A percentile compares a stretch with the other conserved stretches of the same genome.
Evolutionary conservation across 1,140 invertebrate genomes (phyloP).

Genomic region (Helicoverpa armigera): DNA sequence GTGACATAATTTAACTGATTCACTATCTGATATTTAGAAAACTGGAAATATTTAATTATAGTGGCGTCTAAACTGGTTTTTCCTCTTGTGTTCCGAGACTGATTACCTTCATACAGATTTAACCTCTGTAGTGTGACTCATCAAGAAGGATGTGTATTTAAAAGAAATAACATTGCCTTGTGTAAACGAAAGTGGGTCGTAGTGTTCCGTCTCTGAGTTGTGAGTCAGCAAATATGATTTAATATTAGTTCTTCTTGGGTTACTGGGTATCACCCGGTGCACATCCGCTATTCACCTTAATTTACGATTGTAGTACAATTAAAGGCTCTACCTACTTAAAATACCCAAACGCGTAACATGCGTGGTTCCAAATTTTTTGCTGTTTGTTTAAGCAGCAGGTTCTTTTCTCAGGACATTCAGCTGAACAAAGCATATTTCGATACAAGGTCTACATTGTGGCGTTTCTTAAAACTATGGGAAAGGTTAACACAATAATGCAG

Average conservation of each 20-base stretch:
- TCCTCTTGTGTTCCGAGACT: not conserved
- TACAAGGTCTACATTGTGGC: no score
- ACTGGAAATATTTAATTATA: not conserved
- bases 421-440: no score
- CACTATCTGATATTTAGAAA: slow-evolving; percentile 24
- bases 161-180: slow-evolving; percentile 16
- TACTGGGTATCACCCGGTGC: not conserved
- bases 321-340: no score
- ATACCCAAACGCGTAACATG: no score
- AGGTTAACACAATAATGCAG: not conserved
- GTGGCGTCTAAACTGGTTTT: slow-evolving; percentile 8
- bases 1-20: slow-evolving; percentile 16
- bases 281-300: not conserved
- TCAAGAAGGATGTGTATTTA: slow-evolving; percentile 19
- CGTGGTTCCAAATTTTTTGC: no score
- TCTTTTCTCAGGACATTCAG: no score
- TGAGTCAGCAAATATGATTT: slow-evolving; percentile 22
- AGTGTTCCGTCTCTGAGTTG: slow-evolving; percentile 1
- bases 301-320: not conserved
- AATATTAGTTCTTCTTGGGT: not conserved
- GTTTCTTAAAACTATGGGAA: no score
- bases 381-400: no score
- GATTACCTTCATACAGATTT: slow-evolving; percentile 17
- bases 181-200: slow-evolving; percentile 43
- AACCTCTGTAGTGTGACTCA: slow-evolving; percentile 1